Conservation (phyloP, 2,888 invertebrate species). For the Drosophila helvetica region DNA sequence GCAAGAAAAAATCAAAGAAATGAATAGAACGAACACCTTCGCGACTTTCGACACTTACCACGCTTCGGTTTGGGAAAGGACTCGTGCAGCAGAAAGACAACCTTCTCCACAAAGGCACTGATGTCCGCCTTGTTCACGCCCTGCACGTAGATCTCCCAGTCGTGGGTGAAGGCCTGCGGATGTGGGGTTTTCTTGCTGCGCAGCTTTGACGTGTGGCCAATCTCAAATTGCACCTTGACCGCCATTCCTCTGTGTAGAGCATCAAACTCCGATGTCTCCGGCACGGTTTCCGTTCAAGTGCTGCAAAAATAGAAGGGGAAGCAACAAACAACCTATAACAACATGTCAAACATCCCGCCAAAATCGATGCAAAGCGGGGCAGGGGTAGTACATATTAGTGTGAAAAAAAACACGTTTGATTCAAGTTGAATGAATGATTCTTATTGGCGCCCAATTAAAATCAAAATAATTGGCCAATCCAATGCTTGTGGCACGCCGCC, state of each 20-base stretch:
- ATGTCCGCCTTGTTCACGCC: slow-evolving; percentile 95
- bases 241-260: slow-evolving; percentile 84
- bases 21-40: not conserved
- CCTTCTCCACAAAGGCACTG: slow-evolving; percentile 95
- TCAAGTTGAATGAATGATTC: not conserved
- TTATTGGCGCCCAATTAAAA: not conserved
- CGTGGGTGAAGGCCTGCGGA: slow-evolving; percentile 96
- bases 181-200: slow-evolving; percentile 89
- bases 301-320: slow-evolving; percentile 3
- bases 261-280: slow-evolving; percentile 44
- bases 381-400: no score
- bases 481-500: not conserved
- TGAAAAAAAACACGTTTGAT: slow-evolving; percentile 7
- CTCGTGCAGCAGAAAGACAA: slow-evolving; percentile 94
- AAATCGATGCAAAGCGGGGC: not conserved
- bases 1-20: slow-evolving; percentile 73
- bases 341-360: slow-evolving; percentile 15
- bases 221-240: slow-evolving; percentile 93
- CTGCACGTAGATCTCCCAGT: slow-evolving; percentile 97
- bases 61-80: slow-evolving; percentile 96
- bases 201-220: slow-evolving; percentile 94
- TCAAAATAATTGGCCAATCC: not conserved
- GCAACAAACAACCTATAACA: not conserved
- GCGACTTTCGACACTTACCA: slow-evolving; percentile 86
- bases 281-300: slow-evolving; percentile 16